Evolutionary conservation across 2,797 vertebrate species (phyloP).

Genomic region (Geotria australis): DNA sequence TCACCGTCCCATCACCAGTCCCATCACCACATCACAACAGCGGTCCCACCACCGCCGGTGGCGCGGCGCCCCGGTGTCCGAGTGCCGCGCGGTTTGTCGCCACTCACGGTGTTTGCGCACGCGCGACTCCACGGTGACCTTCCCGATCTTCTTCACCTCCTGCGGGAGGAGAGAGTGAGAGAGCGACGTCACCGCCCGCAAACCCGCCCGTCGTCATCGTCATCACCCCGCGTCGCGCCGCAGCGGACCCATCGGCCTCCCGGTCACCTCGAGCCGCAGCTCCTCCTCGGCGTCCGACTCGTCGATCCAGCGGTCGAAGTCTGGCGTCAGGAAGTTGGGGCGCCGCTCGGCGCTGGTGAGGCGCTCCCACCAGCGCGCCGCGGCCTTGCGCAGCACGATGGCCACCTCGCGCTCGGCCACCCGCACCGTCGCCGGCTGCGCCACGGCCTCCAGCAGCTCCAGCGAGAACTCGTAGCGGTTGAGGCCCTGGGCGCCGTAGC

Average conservation of each 20-base stretch:
- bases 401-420: constrained; percentile 23
- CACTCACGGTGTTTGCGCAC: constrained; percentile 40
- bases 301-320: constrained; percentile 86
- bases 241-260: too few species aligned
- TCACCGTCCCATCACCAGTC: too few species aligned
- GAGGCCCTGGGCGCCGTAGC: constrained; percentile 70
- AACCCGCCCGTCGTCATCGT: too few species aligned
- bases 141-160: constrained; percentile 53
- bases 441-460: constrained; percentile 43
- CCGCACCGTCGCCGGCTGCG: constrained; percentile 24
- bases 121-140: constrained; percentile 28
- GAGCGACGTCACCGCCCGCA: too few species aligned
- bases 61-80: too few species aligned
- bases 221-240: too few species aligned
- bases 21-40: too few species aligned
- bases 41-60: too few species aligned
- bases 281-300: constrained; percentile 92
- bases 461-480: constrained; percentile 64
- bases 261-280: constrained; percentile 45
- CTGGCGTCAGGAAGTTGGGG: constrained; percentile 45
- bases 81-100: too few species aligned
- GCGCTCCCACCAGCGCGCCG: constrained; percentile 56
- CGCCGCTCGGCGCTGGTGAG: constrained; percentile 47
- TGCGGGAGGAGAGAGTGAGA: neutral
- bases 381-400: constrained; percentile 41